These are phyloP conservation scores for Cecropterus lyciades DNA, from an alignment of 1,140 invertebrate species.

Conservation along the genomic window DNA sequence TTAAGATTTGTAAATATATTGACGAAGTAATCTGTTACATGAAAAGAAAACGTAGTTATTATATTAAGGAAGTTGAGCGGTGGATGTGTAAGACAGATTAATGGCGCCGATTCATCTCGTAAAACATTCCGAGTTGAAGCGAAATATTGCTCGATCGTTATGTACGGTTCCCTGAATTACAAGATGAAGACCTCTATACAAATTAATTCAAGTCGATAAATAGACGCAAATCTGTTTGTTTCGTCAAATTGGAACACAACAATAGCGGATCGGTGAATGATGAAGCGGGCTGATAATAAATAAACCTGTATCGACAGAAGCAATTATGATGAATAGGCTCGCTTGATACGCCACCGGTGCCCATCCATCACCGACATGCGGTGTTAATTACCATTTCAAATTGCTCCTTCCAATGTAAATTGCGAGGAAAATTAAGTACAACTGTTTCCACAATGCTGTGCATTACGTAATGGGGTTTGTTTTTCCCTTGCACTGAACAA, in stretches of 20 bases:
- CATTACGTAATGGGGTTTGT: constrained; percentile 4
- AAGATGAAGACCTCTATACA: constrained; percentile 10
- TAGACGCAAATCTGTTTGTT: constrained; percentile 26
- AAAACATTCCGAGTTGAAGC: constrained; percentile 26
- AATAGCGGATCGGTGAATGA: constrained; percentile 35
- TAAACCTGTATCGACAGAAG: constrained; percentile 51
- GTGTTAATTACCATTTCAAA: constrained; percentile 77
- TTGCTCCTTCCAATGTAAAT: constrained; percentile 62
- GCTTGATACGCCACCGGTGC: constrained; percentile 38
- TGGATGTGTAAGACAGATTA: constrained; percentile 27
- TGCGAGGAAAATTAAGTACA: constrained; percentile 57
- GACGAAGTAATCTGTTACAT: too few relatives aligned
- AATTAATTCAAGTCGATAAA: constrained; percentile 21
- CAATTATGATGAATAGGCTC: constrained; percentile 60
- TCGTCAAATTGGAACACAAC: constrained; percentile 28
- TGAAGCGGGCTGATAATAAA: constrained; percentile 44
- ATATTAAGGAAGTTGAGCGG: constrained; percentile 31
- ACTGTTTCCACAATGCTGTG: constrained; percentile 44
- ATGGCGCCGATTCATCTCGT: constrained; percentile 22
- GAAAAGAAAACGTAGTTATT: not conserved
- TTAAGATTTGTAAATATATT: too few relatives aligned
- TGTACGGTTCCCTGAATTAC: constrained; percentile 6
- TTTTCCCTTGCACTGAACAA: constrained; percentile 9
- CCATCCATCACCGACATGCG: constrained; percentile 62
- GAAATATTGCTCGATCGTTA: constrained; percentile 18